These are phyloP conservation scores for Paratrypauchen microcephalus DNA, from an alignment of 2,797 vertebrate genomes.

Conservation along the genomic window DNA sequence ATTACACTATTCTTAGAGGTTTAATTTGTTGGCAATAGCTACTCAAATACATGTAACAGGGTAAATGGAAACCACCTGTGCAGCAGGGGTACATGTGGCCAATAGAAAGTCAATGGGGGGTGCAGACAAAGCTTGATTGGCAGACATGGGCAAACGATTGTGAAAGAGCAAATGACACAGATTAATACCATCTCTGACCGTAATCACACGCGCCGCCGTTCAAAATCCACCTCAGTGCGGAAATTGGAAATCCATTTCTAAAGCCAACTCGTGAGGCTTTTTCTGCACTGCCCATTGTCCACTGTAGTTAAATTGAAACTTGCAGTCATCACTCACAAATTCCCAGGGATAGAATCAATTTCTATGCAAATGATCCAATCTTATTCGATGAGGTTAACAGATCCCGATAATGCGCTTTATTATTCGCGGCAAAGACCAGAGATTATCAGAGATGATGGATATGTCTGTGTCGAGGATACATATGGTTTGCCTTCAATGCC, in stretches of 20 bases:
- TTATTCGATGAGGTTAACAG: slow-evolving; percentile 69
- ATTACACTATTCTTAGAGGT: neutral
- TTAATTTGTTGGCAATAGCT: neutral
- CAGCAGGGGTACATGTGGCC: slow-evolving; percentile 35
- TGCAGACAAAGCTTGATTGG: slow-evolving; percentile 48
- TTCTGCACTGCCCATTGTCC: slow-evolving; percentile 64
- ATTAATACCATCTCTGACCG: slow-evolving; percentile 53
- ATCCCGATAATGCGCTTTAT: slow-evolving; percentile 73
- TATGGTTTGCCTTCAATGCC: slow-evolving; percentile 68
- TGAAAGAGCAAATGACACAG: slow-evolving; percentile 39
- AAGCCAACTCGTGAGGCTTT: slow-evolving; percentile 44
- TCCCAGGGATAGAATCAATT: slow-evolving; percentile 77
- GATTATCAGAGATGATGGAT: slow-evolving; percentile 71
- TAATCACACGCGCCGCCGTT: slow-evolving; percentile 60
- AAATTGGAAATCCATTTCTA: slow-evolving; percentile 72
- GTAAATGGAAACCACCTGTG: neutral
- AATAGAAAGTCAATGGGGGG: slow-evolving; percentile 27
- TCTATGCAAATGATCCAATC: slow-evolving; percentile 81
- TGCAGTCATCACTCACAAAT: slow-evolving; percentile 63
- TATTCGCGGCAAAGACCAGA: slow-evolving; percentile 67
- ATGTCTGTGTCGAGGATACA: slow-evolving; percentile 66
- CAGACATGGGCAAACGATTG: slow-evolving; percentile 35
- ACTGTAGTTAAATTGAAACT: slow-evolving; percentile 71
- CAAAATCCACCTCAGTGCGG: slow-evolving; percentile 56
- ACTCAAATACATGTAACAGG: neutral